Conservation (phyloP, 2,888 invertebrate genomes). For the Heliconius erato region DNA sequence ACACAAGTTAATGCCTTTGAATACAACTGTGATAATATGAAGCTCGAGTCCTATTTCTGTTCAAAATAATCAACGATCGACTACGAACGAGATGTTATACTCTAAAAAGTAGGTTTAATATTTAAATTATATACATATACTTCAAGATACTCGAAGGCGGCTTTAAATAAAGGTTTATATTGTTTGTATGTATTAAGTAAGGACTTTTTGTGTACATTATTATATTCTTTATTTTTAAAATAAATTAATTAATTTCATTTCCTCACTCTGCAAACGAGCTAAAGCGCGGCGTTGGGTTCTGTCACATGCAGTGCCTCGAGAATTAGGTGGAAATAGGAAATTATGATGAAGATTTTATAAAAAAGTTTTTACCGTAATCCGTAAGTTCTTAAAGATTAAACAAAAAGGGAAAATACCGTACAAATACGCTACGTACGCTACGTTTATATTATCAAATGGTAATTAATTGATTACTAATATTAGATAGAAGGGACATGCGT, state of each 20-base stretch:
- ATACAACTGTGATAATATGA: constrained; percentile 1
- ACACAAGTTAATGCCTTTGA: not conserved
- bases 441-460: constrained; percentile 11
- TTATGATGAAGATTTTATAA: too few relatives aligned
- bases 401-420: not conserved
- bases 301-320: too few relatives aligned
- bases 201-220: too few relatives aligned
- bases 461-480: constrained; percentile 36
- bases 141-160: too few relatives aligned
- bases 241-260: too few relatives aligned
- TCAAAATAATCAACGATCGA: not conserved
- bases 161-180: too few relatives aligned
- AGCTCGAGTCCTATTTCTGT: constrained; percentile 1
- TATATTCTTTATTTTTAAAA: too few relatives aligned
- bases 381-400: not conserved
- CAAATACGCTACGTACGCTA: not conserved
- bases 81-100: not conserved
- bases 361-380: too few relatives aligned
- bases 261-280: too few relatives aligned
- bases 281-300: too few relatives aligned
- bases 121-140: not conserved
- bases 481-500: constrained; percentile 35
- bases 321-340: too few relatives aligned
- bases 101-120: not conserved
- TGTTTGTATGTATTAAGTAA: too few relatives aligned